A percentile compares a stretch with the other conserved stretches of the same genome.
Conservation (phyloP, 1,140 invertebrate genomes). For the Drosophila murphyi region DNA sequence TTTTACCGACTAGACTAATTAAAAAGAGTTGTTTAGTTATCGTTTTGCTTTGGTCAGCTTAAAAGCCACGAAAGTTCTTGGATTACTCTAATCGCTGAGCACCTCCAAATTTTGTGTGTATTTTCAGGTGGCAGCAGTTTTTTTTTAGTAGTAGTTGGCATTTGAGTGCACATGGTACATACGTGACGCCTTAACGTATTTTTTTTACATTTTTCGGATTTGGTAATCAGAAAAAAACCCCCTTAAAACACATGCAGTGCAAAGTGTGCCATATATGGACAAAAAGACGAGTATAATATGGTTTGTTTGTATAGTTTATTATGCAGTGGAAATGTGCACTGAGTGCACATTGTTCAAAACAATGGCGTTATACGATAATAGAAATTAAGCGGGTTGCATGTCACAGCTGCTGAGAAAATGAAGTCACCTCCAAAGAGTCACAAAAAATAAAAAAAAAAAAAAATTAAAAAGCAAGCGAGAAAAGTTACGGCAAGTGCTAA, state of each 20-base stretch:
- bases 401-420: conserved; percentile 72
- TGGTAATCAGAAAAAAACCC: conserved; percentile 58
- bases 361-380: conserved; percentile 80
- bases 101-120: conserved; percentile 15
- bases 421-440: conserved; percentile 63
- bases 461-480: conserved; percentile 50
- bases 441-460: conserved; percentile 43
- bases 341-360: conserved; percentile 66
- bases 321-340: conserved; percentile 72
- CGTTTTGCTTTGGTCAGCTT: conserved; percentile 19
- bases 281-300: conserved; percentile 27
- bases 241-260: conserved; percentile 37
- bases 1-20: conserved; percentile 46
- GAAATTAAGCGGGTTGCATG: conserved; percentile 76
- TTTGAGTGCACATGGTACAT: conserved; percentile 33
- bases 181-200: conserved; percentile 54
- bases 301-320: conserved; percentile 64
- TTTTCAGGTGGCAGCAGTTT: conserved; percentile 2
- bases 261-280: conserved; percentile 55
- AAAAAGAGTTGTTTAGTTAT: conserved; percentile 34
- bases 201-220: conserved; percentile 52
- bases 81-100: conserved; percentile 53
- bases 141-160: conserved; percentile 4
- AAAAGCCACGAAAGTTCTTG: conserved; percentile 24
- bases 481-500: conserved; percentile 77